These are phyloP conservation scores for Drosophila algonquin DNA, from an alignment of 2,888 invertebrate genomes.

Conservation along the genomic window DNA sequence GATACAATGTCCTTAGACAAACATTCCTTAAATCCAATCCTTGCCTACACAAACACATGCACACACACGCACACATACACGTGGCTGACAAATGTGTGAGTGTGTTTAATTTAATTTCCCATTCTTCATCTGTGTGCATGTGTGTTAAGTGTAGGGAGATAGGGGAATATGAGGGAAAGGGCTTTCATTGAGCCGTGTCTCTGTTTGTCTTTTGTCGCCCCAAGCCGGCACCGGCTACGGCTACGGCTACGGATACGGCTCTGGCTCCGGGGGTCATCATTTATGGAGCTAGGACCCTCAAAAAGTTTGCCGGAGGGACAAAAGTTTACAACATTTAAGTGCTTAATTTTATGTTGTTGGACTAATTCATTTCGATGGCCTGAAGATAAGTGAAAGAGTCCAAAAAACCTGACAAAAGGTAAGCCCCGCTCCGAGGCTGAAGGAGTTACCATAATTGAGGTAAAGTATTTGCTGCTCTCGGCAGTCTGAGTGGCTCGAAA, in stretches of 20 bases:
- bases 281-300: constrained; percentile 22
- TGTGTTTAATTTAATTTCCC: constrained; percentile 71
- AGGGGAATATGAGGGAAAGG: constrained; percentile 31
- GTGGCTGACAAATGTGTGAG: constrained; percentile 1
- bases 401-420: constrained; percentile 17
- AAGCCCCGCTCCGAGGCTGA: constrained; percentile 5
- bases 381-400: constrained; percentile 31
- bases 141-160: constrained; percentile 2
- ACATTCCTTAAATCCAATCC: constrained; percentile 47
- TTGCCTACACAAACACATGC: constrained; percentile 26
- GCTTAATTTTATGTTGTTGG: constrained; percentile 59
- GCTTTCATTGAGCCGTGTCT: constrained; percentile 59
- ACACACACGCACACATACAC: constrained; percentile 17
- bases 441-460: constrained; percentile 24
- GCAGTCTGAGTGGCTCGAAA: not conserved
- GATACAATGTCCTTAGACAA: constrained; percentile 55
- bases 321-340: constrained; percentile 53
- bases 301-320: constrained; percentile 21
- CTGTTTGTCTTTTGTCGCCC: constrained; percentile 55
- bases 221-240: not conserved
- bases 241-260: not conserved
- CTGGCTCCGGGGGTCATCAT: constrained; percentile 31
- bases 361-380: constrained; percentile 50
- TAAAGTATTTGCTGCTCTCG: constrained; percentile 8
- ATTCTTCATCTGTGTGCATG: constrained; percentile 43